phyloP scores from a whole-genome alignment of 2,888 invertebrate genomes.

The Tenthredo scrophulariae region DNA sequence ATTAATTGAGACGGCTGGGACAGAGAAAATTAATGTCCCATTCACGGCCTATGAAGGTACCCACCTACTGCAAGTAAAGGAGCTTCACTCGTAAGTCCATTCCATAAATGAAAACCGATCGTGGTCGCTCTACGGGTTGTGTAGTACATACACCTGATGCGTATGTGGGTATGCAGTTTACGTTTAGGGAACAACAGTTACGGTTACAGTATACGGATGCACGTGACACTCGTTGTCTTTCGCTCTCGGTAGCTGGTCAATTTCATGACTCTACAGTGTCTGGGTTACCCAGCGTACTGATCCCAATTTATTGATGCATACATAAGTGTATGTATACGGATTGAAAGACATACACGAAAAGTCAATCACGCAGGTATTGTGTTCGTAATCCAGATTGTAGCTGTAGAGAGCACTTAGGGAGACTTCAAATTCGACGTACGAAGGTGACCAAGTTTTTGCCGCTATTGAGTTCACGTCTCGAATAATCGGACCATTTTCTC shows the following conservation, averaged over 20 bases:
- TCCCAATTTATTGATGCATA: not conserved
- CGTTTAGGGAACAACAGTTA: constrained; percentile 48
- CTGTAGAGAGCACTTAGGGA: not conserved
- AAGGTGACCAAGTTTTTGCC: constrained; percentile 32
- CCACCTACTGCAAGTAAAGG: not conserved
- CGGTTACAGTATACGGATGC: constrained; percentile 32
- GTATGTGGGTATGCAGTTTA: constrained; percentile 27
- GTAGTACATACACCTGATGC: not conserved
- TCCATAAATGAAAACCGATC: constrained; percentile 13
- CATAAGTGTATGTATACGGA: not conserved
- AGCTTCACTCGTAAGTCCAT: not conserved
- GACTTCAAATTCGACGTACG: not conserved
- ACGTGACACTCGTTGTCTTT: constrained; percentile 5
- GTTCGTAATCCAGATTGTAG: not conserved
- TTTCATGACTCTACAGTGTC: not conserved
- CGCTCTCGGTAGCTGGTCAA: constrained; percentile 5
- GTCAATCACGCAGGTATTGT: not conserved
- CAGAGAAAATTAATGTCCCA: not conserved
- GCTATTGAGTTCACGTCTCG: constrained; percentile 10
- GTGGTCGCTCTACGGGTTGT: constrained; percentile 17
- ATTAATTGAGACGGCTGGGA: not conserved
- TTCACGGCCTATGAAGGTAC: not conserved
- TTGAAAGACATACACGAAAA: not conserved
- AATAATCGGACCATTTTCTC: constrained; percentile 2
- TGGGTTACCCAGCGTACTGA: not conserved